Conservation (phyloP, 2,113 vertebrate species). For the Beaufortia kweichowensis region DNA sequence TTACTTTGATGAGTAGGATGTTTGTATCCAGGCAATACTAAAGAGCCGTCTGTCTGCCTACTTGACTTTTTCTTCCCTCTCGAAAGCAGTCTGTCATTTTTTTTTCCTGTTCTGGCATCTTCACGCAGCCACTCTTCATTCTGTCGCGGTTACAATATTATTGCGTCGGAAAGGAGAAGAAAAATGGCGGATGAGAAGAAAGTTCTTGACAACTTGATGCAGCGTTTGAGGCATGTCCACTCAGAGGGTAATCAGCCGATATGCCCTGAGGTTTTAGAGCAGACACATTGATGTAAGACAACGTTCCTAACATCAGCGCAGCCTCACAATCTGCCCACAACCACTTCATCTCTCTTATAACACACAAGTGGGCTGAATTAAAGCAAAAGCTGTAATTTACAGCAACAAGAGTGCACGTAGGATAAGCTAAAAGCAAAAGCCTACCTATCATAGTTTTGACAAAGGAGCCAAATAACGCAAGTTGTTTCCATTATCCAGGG, state of each 20-base stretch:
- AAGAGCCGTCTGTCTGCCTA: not conserved
- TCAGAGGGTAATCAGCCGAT: slow-evolving; percentile 59
- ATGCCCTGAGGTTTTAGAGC: slow-evolving; percentile 53
- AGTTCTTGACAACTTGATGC: slow-evolving; percentile 59
- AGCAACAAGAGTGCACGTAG: slow-evolving; percentile 6
- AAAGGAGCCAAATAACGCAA: slow-evolving; percentile 16
- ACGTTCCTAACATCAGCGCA: slow-evolving; percentile 47
- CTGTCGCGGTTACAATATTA: slow-evolving; percentile 45
- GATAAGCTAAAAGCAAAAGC: slow-evolving; percentile 35
- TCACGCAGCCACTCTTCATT: slow-evolving; percentile 37
- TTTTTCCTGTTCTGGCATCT: not conserved
- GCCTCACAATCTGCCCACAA: slow-evolving; percentile 33
- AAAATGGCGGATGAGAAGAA: slow-evolving; percentile 45
- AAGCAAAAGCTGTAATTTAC: not conserved
- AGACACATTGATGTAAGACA: slow-evolving; percentile 61
- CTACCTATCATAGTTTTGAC: slow-evolving; percentile 32
- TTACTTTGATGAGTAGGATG: not conserved
- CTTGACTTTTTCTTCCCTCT: slow-evolving; percentile 6
- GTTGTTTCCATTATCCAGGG: not conserved
- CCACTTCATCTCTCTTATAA: slow-evolving; percentile 18
- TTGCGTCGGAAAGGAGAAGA: slow-evolving; percentile 47
- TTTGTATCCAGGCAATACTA: slow-evolving; percentile 6
- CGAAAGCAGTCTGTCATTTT: not conserved
- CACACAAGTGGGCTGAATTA: not conserved
- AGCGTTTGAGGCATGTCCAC: slow-evolving; percentile 61